phyloP scores from a whole-genome alignment of 2,888 invertebrate genomes.

The Amphipoea lucens region DNA sequence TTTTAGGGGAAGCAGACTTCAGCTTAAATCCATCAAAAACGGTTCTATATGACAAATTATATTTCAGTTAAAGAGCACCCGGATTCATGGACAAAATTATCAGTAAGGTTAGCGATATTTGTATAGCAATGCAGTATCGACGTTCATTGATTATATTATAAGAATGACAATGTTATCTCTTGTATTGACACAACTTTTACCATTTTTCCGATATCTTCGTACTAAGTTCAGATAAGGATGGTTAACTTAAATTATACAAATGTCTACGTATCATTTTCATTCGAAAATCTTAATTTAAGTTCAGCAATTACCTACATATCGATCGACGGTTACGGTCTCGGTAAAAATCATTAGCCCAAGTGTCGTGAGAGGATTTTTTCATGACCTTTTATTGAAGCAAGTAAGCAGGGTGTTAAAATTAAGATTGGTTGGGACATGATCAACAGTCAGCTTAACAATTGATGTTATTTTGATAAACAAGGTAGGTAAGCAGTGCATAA shows the following conservation, averaged over 20 bases:
- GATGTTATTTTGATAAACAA: background rate
- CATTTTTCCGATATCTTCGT: slow-evolving; percentile 23
- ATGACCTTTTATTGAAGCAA: background rate
- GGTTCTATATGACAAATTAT: background rate
- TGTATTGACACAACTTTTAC: slow-evolving; percentile 50
- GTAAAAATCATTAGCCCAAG: background rate
- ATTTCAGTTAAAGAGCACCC: background rate
- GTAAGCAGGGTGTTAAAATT: background rate
- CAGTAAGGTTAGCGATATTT: slow-evolving; percentile 27
- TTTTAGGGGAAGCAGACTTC: background rate
- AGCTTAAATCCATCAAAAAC: background rate
- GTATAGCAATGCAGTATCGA: slow-evolving; percentile 39
- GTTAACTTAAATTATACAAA: slow-evolving; percentile 12
- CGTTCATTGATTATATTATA: slow-evolving; percentile 42
- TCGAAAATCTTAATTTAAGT: background rate
- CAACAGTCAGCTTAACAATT: background rate
- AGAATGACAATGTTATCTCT: slow-evolving; percentile 41
- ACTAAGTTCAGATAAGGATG: slow-evolving; percentile 20
- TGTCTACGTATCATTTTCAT: background rate
- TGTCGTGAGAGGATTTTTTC: background rate
- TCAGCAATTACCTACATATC: background rate
- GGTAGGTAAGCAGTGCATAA: background rate
- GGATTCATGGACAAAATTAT: slow-evolving; percentile 22
- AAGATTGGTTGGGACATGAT: background rate
- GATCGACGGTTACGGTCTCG: background rate